Base-by-base conservation (phyloP, 2,113 vertebrate genomes). In the Bucco capensis region DNA sequence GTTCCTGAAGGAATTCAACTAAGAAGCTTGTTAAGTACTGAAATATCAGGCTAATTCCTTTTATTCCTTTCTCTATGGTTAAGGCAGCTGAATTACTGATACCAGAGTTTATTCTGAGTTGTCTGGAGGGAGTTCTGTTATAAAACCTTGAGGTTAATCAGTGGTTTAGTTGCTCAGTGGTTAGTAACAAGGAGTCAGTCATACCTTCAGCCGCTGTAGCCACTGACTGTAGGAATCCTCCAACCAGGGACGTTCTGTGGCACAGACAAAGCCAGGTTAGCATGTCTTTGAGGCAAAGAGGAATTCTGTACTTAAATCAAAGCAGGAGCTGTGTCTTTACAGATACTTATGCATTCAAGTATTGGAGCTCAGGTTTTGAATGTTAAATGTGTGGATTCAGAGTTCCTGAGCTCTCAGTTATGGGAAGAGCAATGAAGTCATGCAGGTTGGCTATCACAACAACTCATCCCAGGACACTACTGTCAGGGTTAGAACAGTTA, bases 221-320 rank as follows among this genome's bases (percentile, higher is more conserved):
- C 99, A 99, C 82, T 97, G 97, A 83, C 96, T 96, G 69, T 98
- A 99, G 74, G 98, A 98, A 85, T 99, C 99, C 64, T 99, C 97
- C 1, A 99, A 97, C 99, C 99, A 99, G 6, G 99, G 99, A 4
- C 99, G 98, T 89, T 98, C 99, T 99, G 96, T 9, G 49, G 47
- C 71, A 82, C 69, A 88, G 74, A 94, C 38, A 94, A 86, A 91
- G 62, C 9, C 14, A 7, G 0, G 47, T 95, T 66, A 96, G 93
- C 8, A 4, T 16, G 49, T 61, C 62, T 28, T n/a, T 33, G 3
- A 50, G 74, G 44, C 86, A 72, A 75, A 12, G 3, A 22, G 28
- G 2, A 19, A 49, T 4, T 74, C 60, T 53, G 72, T 40, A 73
- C 18, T 1, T 3, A 8, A n/a, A 0, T 12, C 46, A 53, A 50